Base-by-base conservation (phyloP, 2,888 invertebrate genomes). In the Polyploca ridens region DNA sequence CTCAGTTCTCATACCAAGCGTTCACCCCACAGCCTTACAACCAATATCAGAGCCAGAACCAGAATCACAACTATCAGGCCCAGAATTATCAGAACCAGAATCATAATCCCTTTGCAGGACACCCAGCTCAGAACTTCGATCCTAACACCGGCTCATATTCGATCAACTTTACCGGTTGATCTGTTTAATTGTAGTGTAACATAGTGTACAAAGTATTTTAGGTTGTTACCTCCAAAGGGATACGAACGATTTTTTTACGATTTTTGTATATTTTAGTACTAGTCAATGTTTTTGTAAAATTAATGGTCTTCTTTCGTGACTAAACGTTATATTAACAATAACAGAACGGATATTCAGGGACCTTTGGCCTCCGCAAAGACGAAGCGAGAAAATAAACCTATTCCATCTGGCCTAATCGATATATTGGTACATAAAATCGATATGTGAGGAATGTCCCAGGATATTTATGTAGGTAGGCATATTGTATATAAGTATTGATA, bases 111-210 rank as follows among this genome's bases (percentile, higher is more conserved):
- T 96, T 95, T 80, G 82, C 91, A 63, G 96, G 96, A 19, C 97
- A 97, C 86, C 97, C 97, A 0, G 96, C 97, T 0, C 95, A 95
- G 71, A 97, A 96, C 81, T 95, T 97, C 69, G 96, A 97, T 81
- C 95, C 97, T 58, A 95, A 92, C 82, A 95, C 96, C 67, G 97
- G 97, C 19, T 97, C 97, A 6, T 98, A 98, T 87, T 95, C 96
- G 70, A 96, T 97, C 71, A 96, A 96, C 82, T 97, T 97, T 82
- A 95, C 95, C 77, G 96, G 96, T 81, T 94, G 94, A 83, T 74
- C 66, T 58, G 69, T 64, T 57, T 16, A 33, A 35, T 61, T 13
- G 63, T 46, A 66, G 64, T 54, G 49, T 49, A 7, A 16, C 16
- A 49, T 46, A 49, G 19, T 54, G 54, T 54, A 54, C 54, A 54